Evolutionary conservation across 2,113 vertebrate species (phyloP), one percentile per base, ranked within the genome.

Genomic region (Lipotes vexillifer): DNA sequence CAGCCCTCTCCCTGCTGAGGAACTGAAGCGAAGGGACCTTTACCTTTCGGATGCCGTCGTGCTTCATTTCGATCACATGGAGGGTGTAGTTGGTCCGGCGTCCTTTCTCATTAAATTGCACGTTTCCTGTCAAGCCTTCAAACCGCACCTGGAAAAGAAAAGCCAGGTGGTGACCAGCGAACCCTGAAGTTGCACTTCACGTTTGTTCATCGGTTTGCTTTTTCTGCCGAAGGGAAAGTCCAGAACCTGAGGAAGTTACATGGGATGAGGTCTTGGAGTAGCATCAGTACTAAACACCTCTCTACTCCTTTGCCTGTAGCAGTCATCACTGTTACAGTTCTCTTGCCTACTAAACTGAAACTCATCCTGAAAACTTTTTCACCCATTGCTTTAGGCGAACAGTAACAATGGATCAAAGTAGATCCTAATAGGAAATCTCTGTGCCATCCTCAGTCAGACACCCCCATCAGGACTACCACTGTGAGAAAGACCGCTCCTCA

Each of bases 61-160:
- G 99, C 55, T 99, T 99, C 98, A 99, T 99, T 97, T 99, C 99
- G 96, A 99, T 99, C 93, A 99, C 99, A 0, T 99, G 99, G 38
- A 99, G 99, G 1, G 99, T 99, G 97, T 99, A 99, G 98, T 99
- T 99, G 71, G 99, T 99, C 96, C 99, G 98, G 46, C 99, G 99
- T 31, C 99, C 99, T 98, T 99, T 99, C 98, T 99, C 99, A 0
- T 99, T 99, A 93, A 99, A 99, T 97, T 99, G 99, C 96, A 99
- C 99, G 0, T 99, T 99, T 97, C 99, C 99, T 0, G 99, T 99
- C 92, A 99, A 80, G 75, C 99, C 99, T 95, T 99, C 99, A 96
- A 99, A 99, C 18, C 88, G 99, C 66, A 99, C 99, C 99, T 99
- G 97, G 90, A 88, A 97, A 23, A 96, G 59, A 97, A 97, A 31